Percentiles rank a stretch among this genome's conserved stretches.
These are phyloP conservation scores for Mobula hypostoma DNA, from an alignment of 2,113 vertebrate species.

Conservation along the genomic window DNA sequence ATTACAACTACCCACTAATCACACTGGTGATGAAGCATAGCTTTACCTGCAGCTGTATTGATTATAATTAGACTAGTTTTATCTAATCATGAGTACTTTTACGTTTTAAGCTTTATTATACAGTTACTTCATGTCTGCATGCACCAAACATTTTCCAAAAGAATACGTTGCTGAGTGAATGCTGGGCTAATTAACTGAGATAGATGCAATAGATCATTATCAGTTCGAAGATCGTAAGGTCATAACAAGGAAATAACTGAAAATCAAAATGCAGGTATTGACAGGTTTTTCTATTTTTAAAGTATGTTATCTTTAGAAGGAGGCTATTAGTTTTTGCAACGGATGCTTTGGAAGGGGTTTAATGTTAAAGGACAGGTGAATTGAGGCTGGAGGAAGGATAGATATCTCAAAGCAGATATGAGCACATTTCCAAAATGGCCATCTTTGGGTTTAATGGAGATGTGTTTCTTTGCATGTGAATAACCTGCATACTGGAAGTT, in stretches of 20 bases:
- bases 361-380: not conserved
- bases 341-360: not conserved
- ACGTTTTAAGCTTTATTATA: constrained; percentile 25
- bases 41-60: constrained; percentile 9
- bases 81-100: constrained; percentile 18
- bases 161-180: not conserved
- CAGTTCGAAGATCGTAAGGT: not conserved
- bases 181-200: not conserved
- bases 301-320: not conserved
- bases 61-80: constrained; percentile 12
- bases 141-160: not conserved
- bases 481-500: not conserved
- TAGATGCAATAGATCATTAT: not conserved
- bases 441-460: not conserved
- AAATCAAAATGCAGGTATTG: not conserved
- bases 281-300: not conserved
- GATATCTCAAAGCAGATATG: not conserved
- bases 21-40: not conserved
- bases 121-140: not conserved
- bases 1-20: constrained; percentile 10
- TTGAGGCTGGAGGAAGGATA: not conserved
- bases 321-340: not conserved
- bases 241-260: not conserved
- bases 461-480: not conserved
- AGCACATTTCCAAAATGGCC: not conserved